phyloP scores from a whole-genome alignment of 2,797 vertebrate species.

The Thalassophryne amazonica region DNA sequence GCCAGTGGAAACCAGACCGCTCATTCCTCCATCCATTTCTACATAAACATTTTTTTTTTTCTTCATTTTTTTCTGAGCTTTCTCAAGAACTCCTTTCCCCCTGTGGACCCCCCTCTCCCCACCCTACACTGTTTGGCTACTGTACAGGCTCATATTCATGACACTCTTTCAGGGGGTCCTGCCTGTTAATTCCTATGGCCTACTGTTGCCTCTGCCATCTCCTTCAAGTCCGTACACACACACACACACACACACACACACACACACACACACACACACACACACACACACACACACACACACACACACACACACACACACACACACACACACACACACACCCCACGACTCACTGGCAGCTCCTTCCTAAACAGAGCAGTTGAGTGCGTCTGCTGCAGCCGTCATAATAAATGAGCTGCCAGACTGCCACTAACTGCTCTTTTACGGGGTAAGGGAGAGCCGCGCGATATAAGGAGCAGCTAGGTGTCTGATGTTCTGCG shows the following conservation, averaged over 20 bases:
- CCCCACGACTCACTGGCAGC: conserved; percentile 64
- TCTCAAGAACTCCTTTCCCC: conserved; percentile 45
- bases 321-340: no score
- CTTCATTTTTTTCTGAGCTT: conserved; percentile 46
- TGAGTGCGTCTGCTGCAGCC: conserved; percentile 60
- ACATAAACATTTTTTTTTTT: conserved; percentile 48
- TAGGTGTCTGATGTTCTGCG: conserved; percentile 50
- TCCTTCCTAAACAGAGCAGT: conserved; percentile 52
- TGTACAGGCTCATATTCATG: conserved; percentile 53
- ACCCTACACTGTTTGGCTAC: conserved; percentile 53
- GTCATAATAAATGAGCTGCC: conserved; percentile 73
- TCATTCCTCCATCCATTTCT: conserved; percentile 41
- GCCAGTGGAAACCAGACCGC: conserved; percentile 45
- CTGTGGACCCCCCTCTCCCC: conserved; percentile 17
- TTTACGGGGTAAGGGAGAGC: conserved; percentile 37
- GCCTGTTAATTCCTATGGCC: conserved; percentile 44
- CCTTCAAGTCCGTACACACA: conserved; percentile 56
- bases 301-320: no score
- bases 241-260: no score
- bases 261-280: no score
- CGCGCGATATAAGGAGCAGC: conserved; percentile 13
- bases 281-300: no score
- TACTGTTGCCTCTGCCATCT: conserved; percentile 48
- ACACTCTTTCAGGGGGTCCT: conserved; percentile 44
- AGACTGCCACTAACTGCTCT: conserved; percentile 56